phyloP scores from a whole-genome alignment of 2,113 vertebrate genomes.

The Carassius auratus region DNA sequence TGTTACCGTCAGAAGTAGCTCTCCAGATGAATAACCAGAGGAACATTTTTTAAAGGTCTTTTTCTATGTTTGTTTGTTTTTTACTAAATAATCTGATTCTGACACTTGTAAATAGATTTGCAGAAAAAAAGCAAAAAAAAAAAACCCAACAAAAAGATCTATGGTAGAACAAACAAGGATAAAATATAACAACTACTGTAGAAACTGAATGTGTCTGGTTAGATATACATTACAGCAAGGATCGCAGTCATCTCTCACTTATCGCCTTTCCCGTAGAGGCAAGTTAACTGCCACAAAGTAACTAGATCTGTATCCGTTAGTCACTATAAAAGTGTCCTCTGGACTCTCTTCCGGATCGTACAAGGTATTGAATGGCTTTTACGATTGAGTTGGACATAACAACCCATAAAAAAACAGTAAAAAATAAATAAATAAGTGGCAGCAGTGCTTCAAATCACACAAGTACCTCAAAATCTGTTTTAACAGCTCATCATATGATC shows the following conservation, averaged over 20 bases:
- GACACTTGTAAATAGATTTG: conserved; percentile 46
- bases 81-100: conserved; percentile 60
- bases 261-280: not conserved
- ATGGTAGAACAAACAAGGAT: not conserved
- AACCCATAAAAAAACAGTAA: not conserved
- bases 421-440: not conserved
- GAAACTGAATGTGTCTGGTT: conserved; percentile 22
- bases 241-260: conserved; percentile 7
- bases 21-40: conserved; percentile 36
- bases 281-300: conserved; percentile 33
- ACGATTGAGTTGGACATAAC: not conserved
- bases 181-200: not conserved
- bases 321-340: conserved; percentile 14
- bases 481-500: conserved; percentile 25
- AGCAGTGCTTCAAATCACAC: conserved; percentile 18
- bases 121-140: not conserved
- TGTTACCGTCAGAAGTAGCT: conserved; percentile 35
- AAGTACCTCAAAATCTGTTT: conserved; percentile 40
- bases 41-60: conserved; percentile 61
- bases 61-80: conserved; percentile 64
- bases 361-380: conserved; percentile 22
- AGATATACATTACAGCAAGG: not conserved
- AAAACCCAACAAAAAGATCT: not conserved
- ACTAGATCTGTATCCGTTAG: conserved; percentile 7
- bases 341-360: conserved; percentile 15